A percentile compares a stretch with the other conserved stretches of the same genome.
Conservation (phyloP, 2,888 invertebrate genomes). For the Bursaphelenchus okinawaensis region DNA sequence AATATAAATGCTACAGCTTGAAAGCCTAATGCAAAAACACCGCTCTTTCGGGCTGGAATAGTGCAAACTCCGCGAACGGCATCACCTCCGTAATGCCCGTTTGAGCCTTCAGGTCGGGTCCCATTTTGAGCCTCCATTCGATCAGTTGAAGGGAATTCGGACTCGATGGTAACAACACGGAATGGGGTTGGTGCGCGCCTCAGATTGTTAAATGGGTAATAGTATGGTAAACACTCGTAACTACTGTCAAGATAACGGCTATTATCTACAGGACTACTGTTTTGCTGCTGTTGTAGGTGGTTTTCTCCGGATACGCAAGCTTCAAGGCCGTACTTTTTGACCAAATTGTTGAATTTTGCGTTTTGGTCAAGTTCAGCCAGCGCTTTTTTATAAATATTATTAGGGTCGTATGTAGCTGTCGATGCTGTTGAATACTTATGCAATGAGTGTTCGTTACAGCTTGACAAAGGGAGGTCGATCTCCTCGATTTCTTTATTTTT, state of each 20-base stretch:
- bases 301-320: neutral
- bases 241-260: neutral
- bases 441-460: neutral
- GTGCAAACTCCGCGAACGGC: conserved; percentile 26
- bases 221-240: neutral
- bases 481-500: neutral
- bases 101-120: neutral
- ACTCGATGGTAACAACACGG: neutral
- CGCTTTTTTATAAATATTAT: neutral
- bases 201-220: neutral
- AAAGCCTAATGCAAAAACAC: conserved; percentile 30
- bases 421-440: neutral
- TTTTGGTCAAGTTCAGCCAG: neutral
- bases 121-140: neutral
- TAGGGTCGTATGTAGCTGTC: neutral
- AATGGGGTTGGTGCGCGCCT: neutral
- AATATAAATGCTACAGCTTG: conserved; percentile 23
- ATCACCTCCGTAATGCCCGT: neutral
- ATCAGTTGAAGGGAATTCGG: neutral
- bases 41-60: conserved; percentile 29
- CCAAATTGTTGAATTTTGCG: neutral
- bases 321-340: neutral
- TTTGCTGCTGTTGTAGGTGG: neutral
- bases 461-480: neutral
- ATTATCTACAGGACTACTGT: neutral